A percentile compares a stretch with the other conserved stretches of the same genome.
These are phyloP conservation scores for Frankliniella intonsa DNA, from an alignment of 2,888 invertebrate genomes.

Conservation along the genomic window DNA sequence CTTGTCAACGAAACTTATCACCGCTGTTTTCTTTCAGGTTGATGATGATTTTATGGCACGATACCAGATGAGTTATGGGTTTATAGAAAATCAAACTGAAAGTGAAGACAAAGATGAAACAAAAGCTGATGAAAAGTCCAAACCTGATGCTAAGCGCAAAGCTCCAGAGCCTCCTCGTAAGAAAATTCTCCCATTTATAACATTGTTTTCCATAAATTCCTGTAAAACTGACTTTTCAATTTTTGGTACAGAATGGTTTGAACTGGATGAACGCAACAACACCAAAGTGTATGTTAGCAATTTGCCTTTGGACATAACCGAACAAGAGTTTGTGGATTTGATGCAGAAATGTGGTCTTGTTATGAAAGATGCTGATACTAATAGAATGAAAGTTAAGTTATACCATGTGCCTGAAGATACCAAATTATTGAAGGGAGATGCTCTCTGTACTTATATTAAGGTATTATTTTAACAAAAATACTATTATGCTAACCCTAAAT, in stretches of 20 bases:
- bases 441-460: constrained; percentile 91
- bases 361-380: constrained; percentile 75
- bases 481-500: too few species aligned
- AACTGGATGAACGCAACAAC: constrained; percentile 78
- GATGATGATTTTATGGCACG: constrained; percentile 94
- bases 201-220: not conserved
- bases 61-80: constrained; percentile 94
- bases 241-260: constrained; percentile 74
- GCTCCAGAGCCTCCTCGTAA: constrained; percentile 40
- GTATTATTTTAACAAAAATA: constrained; percentile 47
- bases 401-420: constrained; percentile 72
- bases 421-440: constrained; percentile 89
- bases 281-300: constrained; percentile 95
- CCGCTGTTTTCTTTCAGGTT: constrained; percentile 51
- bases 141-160: constrained; percentile 43
- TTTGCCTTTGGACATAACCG: constrained; percentile 80
- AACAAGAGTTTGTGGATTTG: constrained; percentile 83
- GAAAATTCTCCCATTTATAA: not conserved
- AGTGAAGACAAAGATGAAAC: constrained; percentile 39
- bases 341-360: constrained; percentile 97
- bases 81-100: constrained; percentile 58
- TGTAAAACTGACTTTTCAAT: not conserved
- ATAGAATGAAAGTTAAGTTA: constrained; percentile 83
- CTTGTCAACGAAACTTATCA: too few species aligned
- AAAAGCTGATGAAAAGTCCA: constrained; percentile 39